Evolutionary conservation across 1,140 invertebrate species (phyloP).

Genomic region (Rhagoletis pomonella): DNA sequence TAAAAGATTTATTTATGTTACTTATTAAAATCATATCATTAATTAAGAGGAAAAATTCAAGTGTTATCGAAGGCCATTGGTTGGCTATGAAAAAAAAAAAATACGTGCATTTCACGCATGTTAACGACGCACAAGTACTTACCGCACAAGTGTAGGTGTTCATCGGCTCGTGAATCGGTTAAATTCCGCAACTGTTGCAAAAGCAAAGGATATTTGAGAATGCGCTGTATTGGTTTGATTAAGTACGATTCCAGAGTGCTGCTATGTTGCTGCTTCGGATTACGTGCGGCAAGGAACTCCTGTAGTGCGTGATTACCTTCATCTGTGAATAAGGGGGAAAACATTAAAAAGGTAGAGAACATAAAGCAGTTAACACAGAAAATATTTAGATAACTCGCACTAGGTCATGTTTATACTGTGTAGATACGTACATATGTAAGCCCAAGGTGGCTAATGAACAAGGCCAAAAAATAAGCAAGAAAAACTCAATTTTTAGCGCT

Average conservation of each 20-base stretch:
- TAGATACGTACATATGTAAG: too few relatives aligned
- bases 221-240: constrained; percentile 99
- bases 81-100: too few relatives aligned
- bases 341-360: constrained; percentile 5
- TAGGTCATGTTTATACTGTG: too few relatives aligned
- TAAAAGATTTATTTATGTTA: background rate
- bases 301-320: constrained; percentile 97
- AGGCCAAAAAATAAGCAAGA: too few relatives aligned
- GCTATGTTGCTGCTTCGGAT: constrained; percentile 96
- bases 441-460: too few relatives aligned
- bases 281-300: constrained; percentile 94
- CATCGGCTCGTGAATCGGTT: constrained; percentile 92
- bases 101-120: background rate
- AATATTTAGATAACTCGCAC: too few relatives aligned
- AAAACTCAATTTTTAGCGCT: too few relatives aligned
- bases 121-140: constrained; percentile 66
- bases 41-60: constrained; percentile 43
- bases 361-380: too few relatives aligned
- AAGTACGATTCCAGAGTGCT: constrained; percentile 97
- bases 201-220: constrained; percentile 97
- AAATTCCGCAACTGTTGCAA: constrained; percentile 96
- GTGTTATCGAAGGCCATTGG: background rate
- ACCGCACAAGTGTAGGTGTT: constrained; percentile 94
- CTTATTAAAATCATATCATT: constrained; percentile 22
- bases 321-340: constrained; percentile 76